These are phyloP conservation scores for Tenthredo livida DNA, from an alignment of 2,888 invertebrate species.

Conservation along the genomic window DNA sequence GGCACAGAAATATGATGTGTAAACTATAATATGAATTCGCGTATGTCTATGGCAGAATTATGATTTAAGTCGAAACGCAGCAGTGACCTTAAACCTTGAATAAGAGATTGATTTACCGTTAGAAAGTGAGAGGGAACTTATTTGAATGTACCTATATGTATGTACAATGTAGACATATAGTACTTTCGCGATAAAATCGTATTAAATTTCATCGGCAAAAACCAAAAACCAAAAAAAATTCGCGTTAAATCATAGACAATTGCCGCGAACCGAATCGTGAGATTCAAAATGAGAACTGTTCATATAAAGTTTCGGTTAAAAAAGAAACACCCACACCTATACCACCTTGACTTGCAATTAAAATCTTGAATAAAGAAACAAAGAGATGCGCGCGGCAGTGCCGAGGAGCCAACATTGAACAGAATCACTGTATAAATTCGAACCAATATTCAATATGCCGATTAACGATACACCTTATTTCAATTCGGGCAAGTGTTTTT, in stretches of 20 bases:
- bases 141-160: not conserved
- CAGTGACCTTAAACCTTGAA: slow-evolving; percentile 29
- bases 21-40: not conserved
- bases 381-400: not conserved
- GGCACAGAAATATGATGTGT: not conserved
- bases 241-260: not conserved
- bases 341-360: not conserved
- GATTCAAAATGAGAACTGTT: not conserved
- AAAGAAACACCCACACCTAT: not conserved
- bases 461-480: slow-evolving; percentile 13
- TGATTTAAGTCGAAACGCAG: not conserved
- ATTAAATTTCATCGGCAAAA: slow-evolving; percentile 14
- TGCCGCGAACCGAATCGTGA: not conserved
- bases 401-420: not conserved
- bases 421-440: not conserved
- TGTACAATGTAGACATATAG: not conserved
- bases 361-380: not conserved
- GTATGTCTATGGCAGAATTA: not conserved
- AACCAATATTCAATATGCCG: not conserved
- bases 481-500: slow-evolving; percentile 2
- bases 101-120: slow-evolving; percentile 2
- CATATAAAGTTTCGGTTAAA: not conserved
- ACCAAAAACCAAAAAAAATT: not conserved
- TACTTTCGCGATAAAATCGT: not conserved
- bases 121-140: slow-evolving; percentile 34